Evolutionary conservation across 1,140 invertebrate species (phyloP).

Genomic region (Rhopalosiphum maidis): DNA sequence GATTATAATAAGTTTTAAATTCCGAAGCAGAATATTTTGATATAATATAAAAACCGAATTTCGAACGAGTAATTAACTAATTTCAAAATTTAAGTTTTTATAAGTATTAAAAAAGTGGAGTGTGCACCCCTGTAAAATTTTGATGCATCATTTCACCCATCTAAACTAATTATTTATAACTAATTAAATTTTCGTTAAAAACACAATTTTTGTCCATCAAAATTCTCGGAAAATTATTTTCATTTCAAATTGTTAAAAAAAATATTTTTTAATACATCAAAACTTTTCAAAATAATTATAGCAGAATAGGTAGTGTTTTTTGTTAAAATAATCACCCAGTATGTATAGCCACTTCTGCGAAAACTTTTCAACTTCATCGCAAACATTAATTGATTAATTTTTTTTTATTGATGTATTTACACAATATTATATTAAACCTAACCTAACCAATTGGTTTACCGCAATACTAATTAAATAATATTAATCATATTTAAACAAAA

Average conservation of each 20-base stretch:
- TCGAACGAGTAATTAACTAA: background rate
- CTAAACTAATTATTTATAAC: background rate
- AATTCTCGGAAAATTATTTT: background rate
- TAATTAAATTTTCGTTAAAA: background rate
- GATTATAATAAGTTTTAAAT: background rate
- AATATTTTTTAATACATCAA: background rate
- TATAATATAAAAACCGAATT: background rate
- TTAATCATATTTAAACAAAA: background rate
- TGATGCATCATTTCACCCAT: background rate
- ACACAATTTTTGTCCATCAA: background rate
- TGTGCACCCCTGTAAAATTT: background rate
- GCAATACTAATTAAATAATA: background rate
- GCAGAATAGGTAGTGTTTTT: background rate
- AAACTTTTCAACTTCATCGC: background rate
- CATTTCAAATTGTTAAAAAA: background rate
- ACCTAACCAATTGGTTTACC: background rate
- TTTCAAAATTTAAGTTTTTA: background rate
- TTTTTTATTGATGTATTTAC: background rate
- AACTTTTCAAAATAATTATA: background rate
- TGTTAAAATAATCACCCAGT: background rate
- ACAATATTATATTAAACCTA: background rate
- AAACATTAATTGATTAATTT: background rate
- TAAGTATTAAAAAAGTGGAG: background rate
- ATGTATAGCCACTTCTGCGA: background rate
- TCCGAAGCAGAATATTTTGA: background rate